Conservation (phyloP, 2,888 invertebrate species). For the Dexiosoma caninum region DNA sequence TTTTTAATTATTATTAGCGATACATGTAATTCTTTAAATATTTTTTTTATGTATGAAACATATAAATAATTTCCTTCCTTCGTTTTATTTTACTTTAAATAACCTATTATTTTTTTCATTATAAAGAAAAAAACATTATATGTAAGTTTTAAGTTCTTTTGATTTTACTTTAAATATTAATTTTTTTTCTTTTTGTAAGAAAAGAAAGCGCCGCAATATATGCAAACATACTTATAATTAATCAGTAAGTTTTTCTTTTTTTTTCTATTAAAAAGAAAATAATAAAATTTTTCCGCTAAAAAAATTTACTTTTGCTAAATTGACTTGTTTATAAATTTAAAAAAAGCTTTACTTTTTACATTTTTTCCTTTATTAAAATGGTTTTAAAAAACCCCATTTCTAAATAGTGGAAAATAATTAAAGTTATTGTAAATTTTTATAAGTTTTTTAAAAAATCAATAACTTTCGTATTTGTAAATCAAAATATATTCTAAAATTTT, state of each 20-base stretch:
- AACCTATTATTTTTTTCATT: slow-evolving; percentile 24
- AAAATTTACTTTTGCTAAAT: too few relatives aligned
- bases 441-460: background rate
- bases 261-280: too few relatives aligned
- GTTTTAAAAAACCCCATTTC: too few relatives aligned
- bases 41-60: slow-evolving; percentile 38
- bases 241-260: too few relatives aligned
- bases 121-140: background rate
- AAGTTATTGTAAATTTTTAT: background rate
- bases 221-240: too few relatives aligned
- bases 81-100: background rate
- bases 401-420: too few relatives aligned
- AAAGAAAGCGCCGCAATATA: slow-evolving; percentile 36
- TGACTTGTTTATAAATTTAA: too few relatives aligned
- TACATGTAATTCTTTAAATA: slow-evolving; percentile 13
- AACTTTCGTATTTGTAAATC: too few relatives aligned
- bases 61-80: slow-evolving; percentile 33
- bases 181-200: slow-evolving; percentile 20
- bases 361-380: too few relatives aligned
- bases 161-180: background rate
- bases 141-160: slow-evolving; percentile 20
- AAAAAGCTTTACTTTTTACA: too few relatives aligned
- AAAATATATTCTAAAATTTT: too few relatives aligned
- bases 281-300: too few relatives aligned
- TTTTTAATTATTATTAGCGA: slow-evolving; percentile 27